phyloP scores from a whole-genome alignment of 2,888 invertebrate species.

The Philopedon plagiatum region DNA sequence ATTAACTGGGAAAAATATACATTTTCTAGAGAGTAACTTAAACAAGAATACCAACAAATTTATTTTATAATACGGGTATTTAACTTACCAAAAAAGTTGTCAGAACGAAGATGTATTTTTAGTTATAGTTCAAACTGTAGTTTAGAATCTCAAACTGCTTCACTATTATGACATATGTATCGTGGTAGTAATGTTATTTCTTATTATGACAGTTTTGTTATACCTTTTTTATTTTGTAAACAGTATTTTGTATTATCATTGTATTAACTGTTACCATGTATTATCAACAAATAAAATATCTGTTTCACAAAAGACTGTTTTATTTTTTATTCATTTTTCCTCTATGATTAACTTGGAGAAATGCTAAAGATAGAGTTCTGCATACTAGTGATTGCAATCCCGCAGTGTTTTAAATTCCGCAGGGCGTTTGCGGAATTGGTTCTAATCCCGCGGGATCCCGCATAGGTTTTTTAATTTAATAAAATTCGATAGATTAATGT shows the following conservation, averaged over 20 bases:
- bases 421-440: too few relatives aligned
- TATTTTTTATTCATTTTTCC: too few relatives aligned
- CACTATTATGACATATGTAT: conserved; percentile 13
- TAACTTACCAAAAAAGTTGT: conserved; percentile 12
- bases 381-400: too few relatives aligned
- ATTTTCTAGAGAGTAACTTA: neutral
- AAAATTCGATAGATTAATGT: too few relatives aligned
- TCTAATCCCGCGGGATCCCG: too few relatives aligned
- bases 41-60: neutral
- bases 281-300: conserved; percentile 34
- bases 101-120: neutral
- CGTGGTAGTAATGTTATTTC: conserved; percentile 25
- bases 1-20: too few relatives aligned
- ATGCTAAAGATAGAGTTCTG: too few relatives aligned
- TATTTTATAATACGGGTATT: conserved; percentile 22
- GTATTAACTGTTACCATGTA: conserved; percentile 35
- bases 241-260: conserved; percentile 35
- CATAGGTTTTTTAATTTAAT: too few relatives aligned
- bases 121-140: conserved; percentile 13
- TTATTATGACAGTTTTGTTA: conserved; percentile 20
- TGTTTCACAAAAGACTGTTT: conserved; percentile 16
- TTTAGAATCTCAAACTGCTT: conserved; percentile 21
- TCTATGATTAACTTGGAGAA: too few relatives aligned
- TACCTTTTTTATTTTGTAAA: conserved; percentile 17
- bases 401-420: too few relatives aligned